Evolutionary conservation across 1,140 invertebrate species (phyloP).

Genomic region (Trichonephila clavata): DNA sequence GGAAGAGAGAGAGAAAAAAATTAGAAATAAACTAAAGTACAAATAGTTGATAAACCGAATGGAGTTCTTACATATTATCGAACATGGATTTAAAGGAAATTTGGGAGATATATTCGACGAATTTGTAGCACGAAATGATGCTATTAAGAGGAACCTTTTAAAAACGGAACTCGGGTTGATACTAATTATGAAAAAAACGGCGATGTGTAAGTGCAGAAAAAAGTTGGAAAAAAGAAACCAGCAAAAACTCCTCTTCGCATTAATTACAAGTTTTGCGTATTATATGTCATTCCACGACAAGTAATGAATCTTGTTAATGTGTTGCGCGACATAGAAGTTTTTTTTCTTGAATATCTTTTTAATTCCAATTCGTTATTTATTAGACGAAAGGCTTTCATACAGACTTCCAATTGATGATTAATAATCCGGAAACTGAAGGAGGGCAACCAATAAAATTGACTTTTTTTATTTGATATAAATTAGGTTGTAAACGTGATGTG

Average conservation of each 20-base stretch:
- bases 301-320: slow-evolving; percentile 64
- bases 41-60: slow-evolving; percentile 63
- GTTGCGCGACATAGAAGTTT: background rate
- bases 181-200: slow-evolving; percentile 59
- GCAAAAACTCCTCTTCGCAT: slow-evolving; percentile 12
- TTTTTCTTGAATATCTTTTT: slow-evolving; percentile 55
- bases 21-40: slow-evolving; percentile 47
- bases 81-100: slow-evolving; percentile 63
- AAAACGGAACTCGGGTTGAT: slow-evolving; percentile 41
- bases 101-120: slow-evolving; percentile 63
- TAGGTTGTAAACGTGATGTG: background rate
- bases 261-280: slow-evolving; percentile 64
- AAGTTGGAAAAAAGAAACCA: slow-evolving; percentile 3
- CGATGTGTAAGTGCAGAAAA: background rate
- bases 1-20: slow-evolving; percentile 22
- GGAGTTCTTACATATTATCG: slow-evolving; percentile 49
- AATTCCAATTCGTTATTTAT: slow-evolving; percentile 23
- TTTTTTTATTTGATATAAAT: slow-evolving; percentile 41
- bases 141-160: slow-evolving; percentile 62
- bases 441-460: slow-evolving; percentile 1
- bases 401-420: slow-evolving; percentile 56
- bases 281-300: slow-evolving; percentile 58
- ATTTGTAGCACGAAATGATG: slow-evolving; percentile 58
- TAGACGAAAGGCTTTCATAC: slow-evolving; percentile 33
- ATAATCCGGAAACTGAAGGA: slow-evolving; percentile 37